A percentile compares a stretch with the other conserved stretches of the same genome.
These are phyloP conservation scores for Thunnus thynnus DNA, from an alignment of 2,113 vertebrate species.

Conservation along the genomic window DNA sequence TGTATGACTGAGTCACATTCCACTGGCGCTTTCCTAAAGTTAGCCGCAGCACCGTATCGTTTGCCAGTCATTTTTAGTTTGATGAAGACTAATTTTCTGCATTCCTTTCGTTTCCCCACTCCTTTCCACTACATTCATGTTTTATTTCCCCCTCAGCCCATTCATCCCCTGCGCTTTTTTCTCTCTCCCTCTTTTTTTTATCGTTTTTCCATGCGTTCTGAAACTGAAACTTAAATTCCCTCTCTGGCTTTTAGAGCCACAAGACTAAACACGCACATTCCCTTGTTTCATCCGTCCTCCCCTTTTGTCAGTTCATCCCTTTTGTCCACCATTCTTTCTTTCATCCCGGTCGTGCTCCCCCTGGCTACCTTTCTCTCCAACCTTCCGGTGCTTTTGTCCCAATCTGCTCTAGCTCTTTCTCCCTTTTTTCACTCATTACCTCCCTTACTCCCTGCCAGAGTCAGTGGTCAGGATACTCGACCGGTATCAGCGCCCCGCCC, in stretches of 20 bases:
- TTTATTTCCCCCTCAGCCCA: not conserved
- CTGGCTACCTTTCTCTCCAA: not conserved
- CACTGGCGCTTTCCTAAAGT: conserved; percentile 50
- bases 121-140: not conserved
- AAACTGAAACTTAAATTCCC: not conserved
- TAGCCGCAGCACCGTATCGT: conserved; percentile 25
- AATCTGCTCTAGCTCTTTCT: not conserved
- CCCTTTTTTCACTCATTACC: not conserved
- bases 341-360: conserved; percentile 10
- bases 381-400: conserved; percentile 17
- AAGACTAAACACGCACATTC: not conserved
- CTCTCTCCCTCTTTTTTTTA: not conserved
- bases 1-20: conserved; percentile 60
- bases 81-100: conserved; percentile 17
- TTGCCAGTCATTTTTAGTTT: conserved; percentile 35
- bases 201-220: not conserved
- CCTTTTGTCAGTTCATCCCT: not conserved
- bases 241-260: not conserved
- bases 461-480: conserved; percentile 30
- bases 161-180: not conserved
- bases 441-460: conserved; percentile 2
- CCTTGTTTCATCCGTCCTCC: not conserved
- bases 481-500: conserved; percentile 21
- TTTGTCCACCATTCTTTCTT: conserved; percentile 6
- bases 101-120: conserved; percentile 44